A percentile compares a stretch with the other conserved stretches of the same genome.
These are phyloP conservation scores for Pseudanteris insignis DNA, from an alignment of 2,888 invertebrate species.

Conservation along the genomic window DNA sequence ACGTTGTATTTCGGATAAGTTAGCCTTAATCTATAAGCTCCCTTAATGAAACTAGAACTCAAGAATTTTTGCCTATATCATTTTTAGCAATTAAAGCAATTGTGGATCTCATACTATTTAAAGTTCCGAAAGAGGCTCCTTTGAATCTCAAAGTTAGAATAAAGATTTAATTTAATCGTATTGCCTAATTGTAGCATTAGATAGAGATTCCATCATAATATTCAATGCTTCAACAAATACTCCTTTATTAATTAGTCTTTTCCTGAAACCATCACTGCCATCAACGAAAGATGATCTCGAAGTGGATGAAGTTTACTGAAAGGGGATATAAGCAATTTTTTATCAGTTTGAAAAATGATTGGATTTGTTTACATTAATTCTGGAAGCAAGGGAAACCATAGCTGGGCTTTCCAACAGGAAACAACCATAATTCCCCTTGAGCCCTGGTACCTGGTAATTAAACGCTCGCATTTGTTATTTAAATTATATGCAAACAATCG, in stretches of 20 bases:
- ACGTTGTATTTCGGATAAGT: too few species aligned
- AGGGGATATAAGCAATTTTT: conserved; percentile 45
- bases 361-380: neutral
- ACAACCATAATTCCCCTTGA: conserved; percentile 51
- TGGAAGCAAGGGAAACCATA: conserved; percentile 27
- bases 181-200: conserved; percentile 46
- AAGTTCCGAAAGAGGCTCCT: too few species aligned
- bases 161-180: too few species aligned
- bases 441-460: conserved; percentile 12
- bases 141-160: too few species aligned
- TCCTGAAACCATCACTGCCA: conserved; percentile 47
- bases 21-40: too few species aligned
- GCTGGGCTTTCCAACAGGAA: conserved; percentile 49
- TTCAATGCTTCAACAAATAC: conserved; percentile 28
- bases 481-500: conserved; percentile 31
- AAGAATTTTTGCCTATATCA: too few species aligned
- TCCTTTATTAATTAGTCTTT: conserved; percentile 40
- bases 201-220: conserved; percentile 44
- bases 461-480: conserved; percentile 39
- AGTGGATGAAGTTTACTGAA: conserved; percentile 47
- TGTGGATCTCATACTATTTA: too few species aligned
- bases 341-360: conserved; percentile 7
- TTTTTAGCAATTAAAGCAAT: too few species aligned
- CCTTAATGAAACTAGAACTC: too few species aligned
- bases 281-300: conserved; percentile 15